phyloP scores from a whole-genome alignment of 2,113 vertebrate genomes.

The Cryptoleucopteryx plumbea region DNA sequence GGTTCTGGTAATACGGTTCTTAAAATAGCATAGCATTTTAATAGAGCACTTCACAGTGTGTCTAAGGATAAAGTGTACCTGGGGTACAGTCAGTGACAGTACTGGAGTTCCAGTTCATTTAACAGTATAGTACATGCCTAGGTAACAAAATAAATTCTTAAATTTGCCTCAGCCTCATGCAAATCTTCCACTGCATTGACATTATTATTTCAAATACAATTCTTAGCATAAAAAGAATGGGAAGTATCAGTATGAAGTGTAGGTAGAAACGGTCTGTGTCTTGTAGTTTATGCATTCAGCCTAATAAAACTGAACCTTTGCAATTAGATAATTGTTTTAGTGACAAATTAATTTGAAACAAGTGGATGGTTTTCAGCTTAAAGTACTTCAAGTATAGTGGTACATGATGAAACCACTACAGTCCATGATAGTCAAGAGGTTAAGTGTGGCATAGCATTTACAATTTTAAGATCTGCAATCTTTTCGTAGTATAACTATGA shows the following conservation, averaged over 20 bases:
- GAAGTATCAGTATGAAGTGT: neutral
- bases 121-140: neutral
- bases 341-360: neutral
- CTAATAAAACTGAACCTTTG: neutral
- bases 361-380: neutral
- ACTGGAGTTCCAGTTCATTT: conserved; percentile 18
- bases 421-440: neutral
- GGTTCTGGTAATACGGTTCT: neutral
- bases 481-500: neutral
- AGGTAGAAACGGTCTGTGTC: neutral
- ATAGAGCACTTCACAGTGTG: neutral
- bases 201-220: neutral
- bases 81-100: neutral
- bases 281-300: neutral
- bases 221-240: neutral
- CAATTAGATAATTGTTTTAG: neutral
- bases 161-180: neutral
- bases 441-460: neutral
- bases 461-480: neutral
- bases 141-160: neutral
- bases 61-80: neutral
- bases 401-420: neutral
- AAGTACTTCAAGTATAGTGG: neutral
- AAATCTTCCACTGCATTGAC: neutral
- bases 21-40: neutral